Evolutionary conservation across 2,797 vertebrate species (phyloP).

Genomic region (Heliangelus exortis): DNA sequence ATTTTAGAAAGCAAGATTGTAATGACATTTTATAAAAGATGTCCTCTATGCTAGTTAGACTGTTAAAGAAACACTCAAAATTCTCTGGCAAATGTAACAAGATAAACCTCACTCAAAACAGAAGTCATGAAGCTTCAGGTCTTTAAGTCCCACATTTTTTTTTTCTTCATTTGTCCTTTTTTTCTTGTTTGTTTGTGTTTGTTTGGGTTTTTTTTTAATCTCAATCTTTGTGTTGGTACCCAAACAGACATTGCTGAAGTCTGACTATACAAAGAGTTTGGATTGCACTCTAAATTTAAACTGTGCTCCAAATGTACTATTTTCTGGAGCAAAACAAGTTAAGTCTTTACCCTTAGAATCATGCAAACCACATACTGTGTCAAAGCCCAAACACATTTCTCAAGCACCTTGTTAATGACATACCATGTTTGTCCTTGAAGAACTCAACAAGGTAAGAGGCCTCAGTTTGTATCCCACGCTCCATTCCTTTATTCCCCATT

Average conservation of each 20-base stretch:
- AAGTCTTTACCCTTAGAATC: neutral
- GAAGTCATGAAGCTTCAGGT: neutral
- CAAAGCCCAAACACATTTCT: neutral
- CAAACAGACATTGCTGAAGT: neutral
- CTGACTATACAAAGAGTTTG: neutral
- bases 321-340: neutral
- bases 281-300: neutral
- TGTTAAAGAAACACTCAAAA: neutral
- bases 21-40: neutral
- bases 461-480: constrained; percentile 56
- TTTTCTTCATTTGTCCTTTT: neutral
- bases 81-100: neutral
- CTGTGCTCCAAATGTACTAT: neutral
- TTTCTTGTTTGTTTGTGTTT: no score
- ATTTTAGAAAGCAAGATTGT: neutral
- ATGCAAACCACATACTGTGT: neutral
- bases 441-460: constrained; percentile 2
- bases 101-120: neutral
- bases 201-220: neutral
- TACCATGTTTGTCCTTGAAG: constrained; percentile 49
- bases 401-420: neutral
- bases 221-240: neutral
- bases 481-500: constrained; percentile 67
- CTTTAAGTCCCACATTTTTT: neutral
- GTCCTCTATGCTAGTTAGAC: neutral